These are phyloP conservation scores for Taxidea taxus DNA, from an alignment of 2,113 vertebrate species.

Conservation along the genomic window DNA sequence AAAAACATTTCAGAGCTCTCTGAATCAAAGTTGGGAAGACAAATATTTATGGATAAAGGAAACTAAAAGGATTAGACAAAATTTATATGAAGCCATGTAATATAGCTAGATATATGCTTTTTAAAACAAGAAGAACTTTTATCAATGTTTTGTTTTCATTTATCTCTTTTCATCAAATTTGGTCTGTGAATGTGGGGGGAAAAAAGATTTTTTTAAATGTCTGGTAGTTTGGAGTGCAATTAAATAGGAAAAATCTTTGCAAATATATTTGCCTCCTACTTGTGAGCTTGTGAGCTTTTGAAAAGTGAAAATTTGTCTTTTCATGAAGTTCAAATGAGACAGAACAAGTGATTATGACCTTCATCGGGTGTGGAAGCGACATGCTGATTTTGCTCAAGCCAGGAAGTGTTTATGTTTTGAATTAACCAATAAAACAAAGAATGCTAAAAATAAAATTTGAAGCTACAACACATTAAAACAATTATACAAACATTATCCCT, in stretches of 20 bases:
- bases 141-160: constrained; percentile 30
- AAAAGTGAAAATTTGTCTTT: constrained; percentile 57
- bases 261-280: constrained; percentile 28
- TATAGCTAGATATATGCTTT: not conserved
- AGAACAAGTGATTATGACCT: constrained; percentile 38
- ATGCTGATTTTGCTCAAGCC: constrained; percentile 44
- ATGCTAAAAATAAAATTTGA: constrained; percentile 73
- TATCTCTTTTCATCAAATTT: not conserved
- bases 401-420: constrained; percentile 71
- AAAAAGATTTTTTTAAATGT: not conserved
- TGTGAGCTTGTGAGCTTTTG: not conserved
- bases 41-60: not conserved
- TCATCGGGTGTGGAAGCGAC: constrained; percentile 22
- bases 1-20: not conserved
- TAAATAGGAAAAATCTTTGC: not conserved
- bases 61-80: not conserved
- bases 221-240: not conserved
- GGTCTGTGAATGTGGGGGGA: not conserved
- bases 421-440: constrained; percentile 73
- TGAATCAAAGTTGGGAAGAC: not conserved
- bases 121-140: not conserved
- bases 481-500: constrained; percentile 62
- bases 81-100: not conserved
- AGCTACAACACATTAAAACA: constrained; percentile 66
- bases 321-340: constrained; percentile 42